Percentiles rank a stretch among this genome's conserved stretches.
Conservation (phyloP, 2,113 vertebrate species). For the Bagarius yarrelli region DNA sequence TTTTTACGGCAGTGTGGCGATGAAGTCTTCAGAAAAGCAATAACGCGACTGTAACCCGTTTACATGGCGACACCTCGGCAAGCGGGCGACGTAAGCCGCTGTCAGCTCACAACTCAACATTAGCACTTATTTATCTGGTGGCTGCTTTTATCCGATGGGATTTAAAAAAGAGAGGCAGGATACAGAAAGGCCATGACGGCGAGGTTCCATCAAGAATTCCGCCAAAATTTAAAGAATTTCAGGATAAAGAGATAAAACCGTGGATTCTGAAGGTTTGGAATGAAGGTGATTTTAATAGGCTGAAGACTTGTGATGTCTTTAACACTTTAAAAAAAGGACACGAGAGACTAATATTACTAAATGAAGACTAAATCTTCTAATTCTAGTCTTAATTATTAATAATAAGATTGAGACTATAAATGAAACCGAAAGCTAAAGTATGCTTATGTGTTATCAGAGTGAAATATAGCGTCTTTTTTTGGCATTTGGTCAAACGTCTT, state of each 20-base stretch:
- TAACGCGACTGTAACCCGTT: slow-evolving; percentile 3
- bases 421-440: no score
- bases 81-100: background rate
- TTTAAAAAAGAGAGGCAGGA: slow-evolving; percentile 10
- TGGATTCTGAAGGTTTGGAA: background rate
- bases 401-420: no score
- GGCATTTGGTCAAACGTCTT: no score
- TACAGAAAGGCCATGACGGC: background rate
- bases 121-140: slow-evolving; percentile 13
- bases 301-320: no score
- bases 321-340: no score
- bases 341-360: no score
- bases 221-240: background rate
- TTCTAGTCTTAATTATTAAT: no score
- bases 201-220: background rate
- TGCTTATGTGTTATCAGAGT: no score
- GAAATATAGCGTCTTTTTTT: no score
- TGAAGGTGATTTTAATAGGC: background rate
- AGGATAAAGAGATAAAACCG: background rate
- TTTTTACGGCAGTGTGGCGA: background rate
- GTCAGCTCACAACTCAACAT: slow-evolving; percentile 7
- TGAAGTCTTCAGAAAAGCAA: slow-evolving; percentile 17
- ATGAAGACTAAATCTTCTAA: no score
- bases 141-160: slow-evolving; percentile 17
- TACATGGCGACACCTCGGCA: background rate